phyloP scores from a whole-genome alignment of 2,888 invertebrate species.

The Thymelicus acteon region DNA sequence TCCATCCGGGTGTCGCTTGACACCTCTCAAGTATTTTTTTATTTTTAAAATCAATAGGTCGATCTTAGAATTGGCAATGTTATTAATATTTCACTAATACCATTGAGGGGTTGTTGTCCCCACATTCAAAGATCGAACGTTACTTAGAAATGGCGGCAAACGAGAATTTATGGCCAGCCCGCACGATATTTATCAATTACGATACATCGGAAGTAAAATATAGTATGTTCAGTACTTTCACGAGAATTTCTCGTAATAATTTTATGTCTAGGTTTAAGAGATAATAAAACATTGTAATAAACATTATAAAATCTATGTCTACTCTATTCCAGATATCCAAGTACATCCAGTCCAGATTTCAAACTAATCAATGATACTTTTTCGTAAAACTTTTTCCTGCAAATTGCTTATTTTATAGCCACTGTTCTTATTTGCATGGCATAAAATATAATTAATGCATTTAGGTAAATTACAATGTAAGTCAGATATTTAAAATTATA shows the following conservation, averaged over 20 bases:
- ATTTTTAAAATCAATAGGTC: no score
- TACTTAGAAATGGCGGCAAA: slow-evolving; percentile 36
- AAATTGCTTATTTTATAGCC: background rate
- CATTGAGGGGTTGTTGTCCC: slow-evolving; percentile 28
- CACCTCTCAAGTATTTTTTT: no score
- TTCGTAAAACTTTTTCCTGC: no score
- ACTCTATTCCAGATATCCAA: no score
- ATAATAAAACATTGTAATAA: background rate
- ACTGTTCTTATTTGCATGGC: background rate
- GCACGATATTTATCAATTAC: slow-evolving; percentile 36
- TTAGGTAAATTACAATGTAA: background rate
- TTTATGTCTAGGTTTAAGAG: slow-evolving; percentile 24
- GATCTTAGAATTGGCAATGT: background rate
- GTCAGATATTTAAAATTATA: background rate
- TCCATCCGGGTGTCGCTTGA: no score
- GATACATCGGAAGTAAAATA: slow-evolving; percentile 37
- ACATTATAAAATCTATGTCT: background rate
- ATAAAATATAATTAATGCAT: background rate
- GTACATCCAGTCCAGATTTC: no score
- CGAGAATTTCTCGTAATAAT: slow-evolving; percentile 28
- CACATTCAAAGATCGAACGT: slow-evolving; percentile 32
- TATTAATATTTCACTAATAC: slow-evolving; percentile 27
- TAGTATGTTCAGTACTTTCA: slow-evolving; percentile 27
- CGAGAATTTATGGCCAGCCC: slow-evolving; percentile 31
- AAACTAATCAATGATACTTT: no score